Evolutionary conservation across 2,113 vertebrate genomes (phyloP).

Genomic region (Callospermophilus lateralis): DNA sequence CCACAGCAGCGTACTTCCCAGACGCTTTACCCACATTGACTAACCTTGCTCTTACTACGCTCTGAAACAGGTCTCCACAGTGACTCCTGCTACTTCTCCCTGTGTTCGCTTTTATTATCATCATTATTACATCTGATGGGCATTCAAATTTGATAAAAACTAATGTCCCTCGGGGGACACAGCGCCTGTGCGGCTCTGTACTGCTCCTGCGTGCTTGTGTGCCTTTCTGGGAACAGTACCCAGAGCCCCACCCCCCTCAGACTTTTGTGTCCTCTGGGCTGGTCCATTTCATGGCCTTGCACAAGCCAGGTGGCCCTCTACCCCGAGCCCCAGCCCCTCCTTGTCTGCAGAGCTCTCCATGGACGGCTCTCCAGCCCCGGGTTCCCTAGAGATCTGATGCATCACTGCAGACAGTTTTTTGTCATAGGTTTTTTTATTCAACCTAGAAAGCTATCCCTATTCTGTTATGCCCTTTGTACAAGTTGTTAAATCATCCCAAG

Average conservation of each 20-base stretch:
- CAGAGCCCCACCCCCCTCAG: not conserved
- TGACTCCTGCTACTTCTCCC: not conserved
- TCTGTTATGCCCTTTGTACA: not conserved
- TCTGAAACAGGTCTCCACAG: not conserved
- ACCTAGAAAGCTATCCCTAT: constrained; percentile 21
- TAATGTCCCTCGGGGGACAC: not conserved
- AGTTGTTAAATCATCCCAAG: not conserved
- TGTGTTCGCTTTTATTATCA: not conserved
- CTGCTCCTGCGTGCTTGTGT: not conserved
- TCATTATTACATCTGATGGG: not conserved
- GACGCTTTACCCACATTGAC: not conserved
- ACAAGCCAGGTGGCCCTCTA: too few species aligned
- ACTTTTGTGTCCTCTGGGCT: not conserved
- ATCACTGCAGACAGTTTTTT: not conserved
- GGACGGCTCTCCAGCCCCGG: too few species aligned
- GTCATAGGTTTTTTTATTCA: not conserved
- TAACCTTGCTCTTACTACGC: not conserved
- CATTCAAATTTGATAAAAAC: constrained; percentile 24
- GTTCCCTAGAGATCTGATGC: not conserved
- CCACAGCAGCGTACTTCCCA: not conserved
- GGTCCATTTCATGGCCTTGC: too few species aligned
- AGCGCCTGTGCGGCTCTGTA: not conserved
- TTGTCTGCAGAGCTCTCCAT: too few species aligned
- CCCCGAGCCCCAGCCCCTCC: too few species aligned
- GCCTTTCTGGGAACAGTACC: not conserved